phyloP scores from a whole-genome alignment of 2,888 invertebrate genomes.

The Diploptera punctata region DNA sequence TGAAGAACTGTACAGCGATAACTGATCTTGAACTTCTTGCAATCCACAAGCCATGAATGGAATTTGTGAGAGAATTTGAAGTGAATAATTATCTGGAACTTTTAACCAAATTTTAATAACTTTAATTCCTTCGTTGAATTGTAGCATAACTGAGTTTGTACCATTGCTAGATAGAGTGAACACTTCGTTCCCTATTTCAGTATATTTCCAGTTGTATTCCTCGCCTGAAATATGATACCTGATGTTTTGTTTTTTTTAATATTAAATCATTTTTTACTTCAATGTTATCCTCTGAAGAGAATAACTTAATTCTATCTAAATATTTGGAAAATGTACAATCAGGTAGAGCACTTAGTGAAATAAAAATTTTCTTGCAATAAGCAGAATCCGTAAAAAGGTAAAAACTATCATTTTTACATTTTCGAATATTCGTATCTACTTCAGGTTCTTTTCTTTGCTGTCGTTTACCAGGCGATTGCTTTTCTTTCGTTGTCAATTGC shows the following conservation, averaged over 20 bases:
- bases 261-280: too few species aligned
- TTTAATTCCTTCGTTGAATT: constrained; percentile 21
- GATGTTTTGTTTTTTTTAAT: too few species aligned
- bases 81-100: constrained; percentile 8
- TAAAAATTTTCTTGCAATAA: background rate
- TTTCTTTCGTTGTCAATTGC: background rate
- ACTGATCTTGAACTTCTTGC: background rate
- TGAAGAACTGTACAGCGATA: background rate
- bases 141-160: constrained; percentile 8
- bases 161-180: constrained; percentile 14
- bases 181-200: background rate
- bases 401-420: background rate
- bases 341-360: background rate
- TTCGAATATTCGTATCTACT: background rate
- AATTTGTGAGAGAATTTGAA: constrained; percentile 17
- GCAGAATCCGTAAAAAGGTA: background rate
- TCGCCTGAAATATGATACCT: constrained; percentile 5
- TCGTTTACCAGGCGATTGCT: background rate
- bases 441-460: background rate
- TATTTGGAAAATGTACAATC: too few species aligned
- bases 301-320: too few species aligned
- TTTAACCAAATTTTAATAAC: constrained; percentile 18
- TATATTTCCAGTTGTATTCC: background rate
- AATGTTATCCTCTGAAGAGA: too few species aligned
- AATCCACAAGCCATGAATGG: background rate